Evolutionary conservation across 2,888 invertebrate species (phyloP).

Genomic region (Salpingus planirostris): DNA sequence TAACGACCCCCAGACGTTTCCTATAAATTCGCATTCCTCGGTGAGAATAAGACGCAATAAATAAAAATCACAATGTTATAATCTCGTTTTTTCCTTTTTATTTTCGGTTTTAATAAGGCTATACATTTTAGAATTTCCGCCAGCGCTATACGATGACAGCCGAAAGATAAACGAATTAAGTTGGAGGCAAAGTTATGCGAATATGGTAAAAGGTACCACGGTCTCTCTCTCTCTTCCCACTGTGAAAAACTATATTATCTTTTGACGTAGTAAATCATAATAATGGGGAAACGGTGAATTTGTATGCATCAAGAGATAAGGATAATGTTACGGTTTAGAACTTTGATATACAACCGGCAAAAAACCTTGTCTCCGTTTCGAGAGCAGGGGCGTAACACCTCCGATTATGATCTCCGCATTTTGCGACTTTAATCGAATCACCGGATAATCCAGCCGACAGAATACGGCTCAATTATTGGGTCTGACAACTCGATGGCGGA

Average conservation of each 20-base stretch:
- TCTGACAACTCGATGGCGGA: too few relatives aligned
- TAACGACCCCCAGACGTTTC: too few relatives aligned
- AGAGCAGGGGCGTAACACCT: too few relatives aligned
- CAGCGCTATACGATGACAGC: conserved; percentile 12
- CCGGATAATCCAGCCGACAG: too few relatives aligned
- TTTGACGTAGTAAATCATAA: conserved; percentile 14
- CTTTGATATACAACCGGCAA: conserved; percentile 9
- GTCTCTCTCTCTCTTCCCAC: too few relatives aligned
- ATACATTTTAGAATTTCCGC: conserved; percentile 12
- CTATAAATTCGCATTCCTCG: too few relatives aligned
- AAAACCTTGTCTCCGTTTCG: too few relatives aligned
- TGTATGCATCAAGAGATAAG: conserved; percentile 13
- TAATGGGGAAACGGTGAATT: conserved; percentile 12
- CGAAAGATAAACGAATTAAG: conserved; percentile 13
- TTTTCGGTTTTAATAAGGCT: conserved; percentile 11
- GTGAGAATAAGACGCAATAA: too few relatives aligned
- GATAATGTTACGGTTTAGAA: conserved; percentile 11
- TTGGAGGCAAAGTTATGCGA: conserved; percentile 12
- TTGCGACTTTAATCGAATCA: too few relatives aligned
- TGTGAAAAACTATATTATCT: conserved; percentile 16
- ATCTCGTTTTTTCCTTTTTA: conserved; percentile 12
- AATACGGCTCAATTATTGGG: too few relatives aligned
- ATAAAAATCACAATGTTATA: too few relatives aligned
- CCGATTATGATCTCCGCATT: too few relatives aligned
- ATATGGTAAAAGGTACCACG: conserved; percentile 14